These are phyloP conservation scores for Balaeniceps rex DNA, from an alignment of 2,113 vertebrate genomes.

Conservation along the genomic window DNA sequence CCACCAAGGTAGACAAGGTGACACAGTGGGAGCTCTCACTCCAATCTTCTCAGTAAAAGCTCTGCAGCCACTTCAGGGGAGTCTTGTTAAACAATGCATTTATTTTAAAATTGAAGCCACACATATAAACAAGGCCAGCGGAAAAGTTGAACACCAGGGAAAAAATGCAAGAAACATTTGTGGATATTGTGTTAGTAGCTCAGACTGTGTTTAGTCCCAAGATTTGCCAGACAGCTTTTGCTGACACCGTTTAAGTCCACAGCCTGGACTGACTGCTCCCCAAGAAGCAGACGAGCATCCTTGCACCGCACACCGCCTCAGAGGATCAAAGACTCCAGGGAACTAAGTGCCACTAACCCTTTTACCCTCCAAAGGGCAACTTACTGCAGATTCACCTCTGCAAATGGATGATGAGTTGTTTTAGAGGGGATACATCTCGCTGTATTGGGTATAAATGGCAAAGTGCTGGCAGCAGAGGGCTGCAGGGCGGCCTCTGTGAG, in stretches of 20 bases:
- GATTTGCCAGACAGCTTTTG: neutral
- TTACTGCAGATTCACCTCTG: neutral
- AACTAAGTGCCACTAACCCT: neutral
- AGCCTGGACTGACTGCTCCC: neutral
- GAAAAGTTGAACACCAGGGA: neutral
- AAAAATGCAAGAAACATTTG: neutral
- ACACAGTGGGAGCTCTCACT: neutral
- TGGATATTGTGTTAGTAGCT: neutral
- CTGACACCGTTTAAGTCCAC: fast-evolving
- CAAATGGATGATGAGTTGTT: neutral
- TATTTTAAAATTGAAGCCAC: neutral
- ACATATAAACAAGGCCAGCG: neutral
- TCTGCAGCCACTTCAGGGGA: neutral
- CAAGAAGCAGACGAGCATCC: fast-evolving
- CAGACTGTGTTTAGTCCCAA: neutral
- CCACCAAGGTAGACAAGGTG: neutral
- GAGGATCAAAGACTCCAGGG: too few relatives aligned
- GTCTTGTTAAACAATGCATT: neutral
- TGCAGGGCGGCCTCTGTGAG: neutral
- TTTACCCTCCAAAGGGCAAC: neutral
- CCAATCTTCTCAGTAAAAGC: neutral
- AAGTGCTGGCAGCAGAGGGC: fast-evolving
- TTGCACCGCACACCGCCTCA: fast-evolving
- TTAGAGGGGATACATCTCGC: neutral
- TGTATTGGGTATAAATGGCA: fast-evolving